Base-by-base conservation (phyloP, 2,888 invertebrate species). In the Galerucella nymphaeae region DNA sequence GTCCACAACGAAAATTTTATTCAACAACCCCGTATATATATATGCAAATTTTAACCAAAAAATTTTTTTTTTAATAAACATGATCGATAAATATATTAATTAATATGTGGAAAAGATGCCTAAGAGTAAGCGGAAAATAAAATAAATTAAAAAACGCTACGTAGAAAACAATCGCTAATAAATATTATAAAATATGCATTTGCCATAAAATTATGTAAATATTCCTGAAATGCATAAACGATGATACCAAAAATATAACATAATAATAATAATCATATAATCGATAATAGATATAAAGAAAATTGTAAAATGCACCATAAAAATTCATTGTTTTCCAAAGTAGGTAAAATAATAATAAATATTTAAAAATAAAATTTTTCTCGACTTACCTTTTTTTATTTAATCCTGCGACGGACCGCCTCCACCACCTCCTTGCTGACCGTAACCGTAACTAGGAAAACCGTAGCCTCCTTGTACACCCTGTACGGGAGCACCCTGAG, bases 391-490 rank as follows among this genome's bases (percentile, higher is more conserved):
- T 62, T 66, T 69, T 64, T 58, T 65, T 66, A 73, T 66, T 71
- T 80, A 66, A 48, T 82, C 82, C 71, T 79, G 81, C 41, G 76
- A 70, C 59, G 70, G 75, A 13, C 81, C 77, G 16, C 53, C 53
- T 10, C 53, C 53, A 10, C 53, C 53, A 50, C 77, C 79, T 18
- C 79, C 77, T 67, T 82, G 83, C 13, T 79, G 85, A n/a, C 86
- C 87, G 75, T 87, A 87, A 57, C 85, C 85, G 74, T 88, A 88
- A 20, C 85, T 85, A 16, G 87, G 85, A 79, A 87, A 88, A 64
- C 86, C 85, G 74, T 88, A 88, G 66, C 85, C 86, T 59, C 84
- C 84, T 75, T 86, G 85, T 38, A 85, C 85, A 57, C 83, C 83
- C 11, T 84, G 84, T 14, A 84, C 85, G 61, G 80, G 82, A 23